Evolutionary conservation across 2,888 invertebrate genomes (phyloP).

Genomic region (Baronia brevicornis): DNA sequence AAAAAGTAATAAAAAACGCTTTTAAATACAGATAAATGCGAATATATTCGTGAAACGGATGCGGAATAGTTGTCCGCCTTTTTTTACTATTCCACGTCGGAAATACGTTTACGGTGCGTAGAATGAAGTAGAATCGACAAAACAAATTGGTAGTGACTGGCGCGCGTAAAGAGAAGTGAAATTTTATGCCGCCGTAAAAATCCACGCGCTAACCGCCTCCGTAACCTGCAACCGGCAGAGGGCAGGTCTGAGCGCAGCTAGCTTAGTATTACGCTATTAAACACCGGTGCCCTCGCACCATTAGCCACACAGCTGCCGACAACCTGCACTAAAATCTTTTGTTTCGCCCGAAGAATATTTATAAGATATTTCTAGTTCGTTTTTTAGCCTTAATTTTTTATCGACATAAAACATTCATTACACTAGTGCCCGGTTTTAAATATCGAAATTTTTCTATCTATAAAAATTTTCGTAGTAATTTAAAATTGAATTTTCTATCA

Average conservation of each 20-base stretch:
- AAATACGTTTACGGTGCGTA: constrained; percentile 38
- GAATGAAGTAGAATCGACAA: constrained; percentile 47
- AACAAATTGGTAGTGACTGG: constrained; percentile 39
- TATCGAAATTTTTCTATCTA: neutral
- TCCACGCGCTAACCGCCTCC: constrained; percentile 31
- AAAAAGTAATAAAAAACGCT: too few species aligned
- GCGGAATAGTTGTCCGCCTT: constrained; percentile 42
- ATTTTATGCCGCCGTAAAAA: constrained; percentile 58
- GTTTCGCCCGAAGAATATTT: constrained; percentile 16
- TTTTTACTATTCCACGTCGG: constrained; percentile 33
- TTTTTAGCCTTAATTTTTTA: neutral
- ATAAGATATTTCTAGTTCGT: constrained; percentile 6
- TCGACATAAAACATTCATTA: too few species aligned
- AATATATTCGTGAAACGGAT: constrained; percentile 18
- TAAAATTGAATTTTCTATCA: too few species aligned
- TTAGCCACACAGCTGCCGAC: constrained; percentile 33
- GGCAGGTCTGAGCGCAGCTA: constrained; percentile 8
- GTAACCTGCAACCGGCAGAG: constrained; percentile 11
- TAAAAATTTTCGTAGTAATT: too few species aligned
- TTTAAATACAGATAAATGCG: constrained; percentile 3
- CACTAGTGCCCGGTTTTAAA: neutral
- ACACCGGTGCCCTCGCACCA: constrained; percentile 35
- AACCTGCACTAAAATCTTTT: constrained; percentile 20
- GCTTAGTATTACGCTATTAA: constrained; percentile 30
- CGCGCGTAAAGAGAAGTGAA: constrained; percentile 50